Evolutionary conservation across 35 echinoderm and acorn worm genomes (phyloP), one percentile per base, ranked within the genome.

Genomic region (Heliocidaris erythrogramma): DNA sequence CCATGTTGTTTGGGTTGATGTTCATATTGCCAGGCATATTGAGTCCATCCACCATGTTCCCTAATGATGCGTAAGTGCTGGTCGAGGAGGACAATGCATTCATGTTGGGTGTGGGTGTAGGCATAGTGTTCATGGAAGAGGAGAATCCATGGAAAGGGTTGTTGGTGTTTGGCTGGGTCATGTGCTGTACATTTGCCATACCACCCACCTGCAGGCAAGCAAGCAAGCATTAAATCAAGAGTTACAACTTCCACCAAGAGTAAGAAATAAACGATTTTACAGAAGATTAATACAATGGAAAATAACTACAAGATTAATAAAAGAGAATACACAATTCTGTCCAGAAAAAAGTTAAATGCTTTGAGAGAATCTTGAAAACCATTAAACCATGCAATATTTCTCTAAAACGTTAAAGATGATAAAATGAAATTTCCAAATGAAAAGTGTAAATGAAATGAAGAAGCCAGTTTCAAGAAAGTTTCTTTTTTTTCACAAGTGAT

Each of bases 51-150:
- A 98, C 91, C 96, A 98, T 85, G 92, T 85, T 92, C 35, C 95
- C 92, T 92, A 90, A 85, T 94, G 96, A 60, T 88, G 94, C 49
- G 60, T 93, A 49, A 85, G 96, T 95, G 88, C 94, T 96, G 86
- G 94, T 94, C 91, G 71, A 98, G 30, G 97, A 94, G 92, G 97
- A 94, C 84, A 96, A 94, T 59, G 96, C 85, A 78, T 97, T 95
- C 96, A 98, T 97, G 88, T 97, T 96, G 85, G 95, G 32, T 78
- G 96, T 95, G 65, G 95, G 95, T 93, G 98, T 96, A 96, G 96
- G 88, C 88, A 95, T 95, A 95, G 90, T 95, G 56, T 60, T 92
- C 91, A 93, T 96, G 95, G 97, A 94, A 84, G 98, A 92, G 93
- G 95, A 90, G 59, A 96, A 98, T 92, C 93, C 93, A 93, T 98